Percentiles rank a stretch among this genome's conserved stretches.
phyloP scores from a whole-genome alignment of 2,888 invertebrate genomes.

The Agrotis segetum region DNA sequence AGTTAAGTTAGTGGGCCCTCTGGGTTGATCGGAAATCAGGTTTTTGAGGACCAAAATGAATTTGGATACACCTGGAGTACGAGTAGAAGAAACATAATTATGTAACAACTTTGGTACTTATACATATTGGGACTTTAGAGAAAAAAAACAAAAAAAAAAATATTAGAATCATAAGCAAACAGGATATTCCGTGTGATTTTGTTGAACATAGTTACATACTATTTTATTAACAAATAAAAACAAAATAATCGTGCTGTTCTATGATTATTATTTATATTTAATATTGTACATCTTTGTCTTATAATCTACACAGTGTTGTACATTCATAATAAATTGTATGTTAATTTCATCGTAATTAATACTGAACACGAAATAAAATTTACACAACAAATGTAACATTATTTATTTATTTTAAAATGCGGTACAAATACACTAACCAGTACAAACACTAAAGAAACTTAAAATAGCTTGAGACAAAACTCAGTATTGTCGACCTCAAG shows the following conservation, averaged over 20 bases:
- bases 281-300: conserved; percentile 77
- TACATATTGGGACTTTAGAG: too few relatives aligned
- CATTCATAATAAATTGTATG: conserved; percentile 68
- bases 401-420: conserved; percentile 59
- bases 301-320: conserved; percentile 77
- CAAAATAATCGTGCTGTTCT: conserved; percentile 48
- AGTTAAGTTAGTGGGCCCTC: too few relatives aligned
- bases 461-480: conserved; percentile 43
- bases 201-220: not conserved
- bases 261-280: conserved; percentile 67
- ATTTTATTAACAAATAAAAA: conserved; percentile 19
- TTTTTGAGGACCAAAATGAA: too few relatives aligned
- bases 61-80: too few relatives aligned
- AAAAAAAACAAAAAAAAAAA: too few relatives aligned
- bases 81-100: too few relatives aligned
- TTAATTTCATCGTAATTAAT: conserved; percentile 78
- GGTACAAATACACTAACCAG: conserved; percentile 53
- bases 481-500: conserved; percentile 33
- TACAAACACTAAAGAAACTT: conserved; percentile 57
- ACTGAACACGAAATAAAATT: conserved; percentile 71
- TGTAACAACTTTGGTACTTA: too few relatives aligned
- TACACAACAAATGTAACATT: conserved; percentile 56
- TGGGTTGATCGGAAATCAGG: too few relatives aligned
- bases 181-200: not conserved
- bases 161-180: too few relatives aligned